Evolutionary conservation across 2,113 vertebrate species (phyloP).

Genomic region (Gorsachius goisagi): DNA sequence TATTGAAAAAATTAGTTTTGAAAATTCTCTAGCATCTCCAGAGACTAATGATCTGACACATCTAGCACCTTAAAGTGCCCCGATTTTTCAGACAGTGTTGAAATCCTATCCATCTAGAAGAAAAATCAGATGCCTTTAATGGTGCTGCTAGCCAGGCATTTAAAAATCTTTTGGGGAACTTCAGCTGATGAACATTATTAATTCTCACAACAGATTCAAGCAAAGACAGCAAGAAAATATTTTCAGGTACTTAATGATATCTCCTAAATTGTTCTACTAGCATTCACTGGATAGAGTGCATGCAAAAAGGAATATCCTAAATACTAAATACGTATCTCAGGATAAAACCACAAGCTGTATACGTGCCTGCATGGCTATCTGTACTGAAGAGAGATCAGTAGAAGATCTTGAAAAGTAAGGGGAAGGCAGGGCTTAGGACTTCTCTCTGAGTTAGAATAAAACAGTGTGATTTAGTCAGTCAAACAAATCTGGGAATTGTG

Average conservation of each 20-base stretch:
- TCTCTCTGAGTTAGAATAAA: background rate
- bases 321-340: background rate
- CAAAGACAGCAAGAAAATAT: background rate
- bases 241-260: background rate
- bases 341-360: background rate
- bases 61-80: background rate
- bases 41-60: background rate
- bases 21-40: background rate
- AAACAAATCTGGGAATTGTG: background rate
- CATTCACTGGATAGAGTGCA: background rate
- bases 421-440: background rate
- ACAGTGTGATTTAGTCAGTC: background rate
- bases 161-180: background rate
- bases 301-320: background rate
- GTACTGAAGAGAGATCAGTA: background rate
- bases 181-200: background rate
- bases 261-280: background rate
- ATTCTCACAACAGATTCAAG: background rate
- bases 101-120: background rate
- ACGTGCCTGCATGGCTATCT: rapidly evolving
- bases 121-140: background rate
- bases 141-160: background rate
- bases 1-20: background rate
- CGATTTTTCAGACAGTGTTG: background rate
- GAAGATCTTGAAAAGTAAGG: background rate